Percentiles rank a stretch among this genome's conserved stretches.
Evolutionary conservation across 1,140 invertebrate species (phyloP).

Genomic region (Pentalonia nigronervosa): DNA sequence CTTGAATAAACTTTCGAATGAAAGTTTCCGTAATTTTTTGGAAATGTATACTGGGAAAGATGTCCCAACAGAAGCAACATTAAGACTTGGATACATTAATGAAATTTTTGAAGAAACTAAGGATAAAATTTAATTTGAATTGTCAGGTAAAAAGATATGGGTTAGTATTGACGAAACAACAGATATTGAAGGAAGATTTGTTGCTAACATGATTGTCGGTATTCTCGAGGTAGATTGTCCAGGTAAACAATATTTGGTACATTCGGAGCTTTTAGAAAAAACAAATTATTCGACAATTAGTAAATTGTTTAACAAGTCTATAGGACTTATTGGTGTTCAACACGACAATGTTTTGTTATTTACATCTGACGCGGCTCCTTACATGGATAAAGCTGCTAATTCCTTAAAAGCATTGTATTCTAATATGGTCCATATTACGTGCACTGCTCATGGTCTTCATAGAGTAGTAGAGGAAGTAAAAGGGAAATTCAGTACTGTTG

Average conservation of each 20-base stretch:
- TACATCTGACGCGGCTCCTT: not conserved
- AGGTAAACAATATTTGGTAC: not conserved
- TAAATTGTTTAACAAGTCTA: too few species aligned
- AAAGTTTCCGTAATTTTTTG: not conserved
- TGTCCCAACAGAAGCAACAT: slow-evolving; percentile 24
- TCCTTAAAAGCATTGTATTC: not conserved
- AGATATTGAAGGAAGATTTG: too few species aligned
- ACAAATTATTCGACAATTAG: too few species aligned
- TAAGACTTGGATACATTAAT: too few species aligned
- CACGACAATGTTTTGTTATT: too few species aligned
- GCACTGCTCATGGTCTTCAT: too few species aligned
- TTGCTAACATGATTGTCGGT: not conserved
- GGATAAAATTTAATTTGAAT: slow-evolving; percentile 9
- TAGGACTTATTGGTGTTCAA: not conserved
- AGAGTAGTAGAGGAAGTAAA: not conserved
- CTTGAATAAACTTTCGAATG: too few species aligned
- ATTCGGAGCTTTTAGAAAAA: too few species aligned
- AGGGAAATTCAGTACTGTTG: slow-evolving; percentile 1
- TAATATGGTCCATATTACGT: slow-evolving; percentile 1
- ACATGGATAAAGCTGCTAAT: not conserved
- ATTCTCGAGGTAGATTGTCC: not conserved
- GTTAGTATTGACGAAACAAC: too few species aligned
- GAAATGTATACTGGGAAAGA: not conserved
- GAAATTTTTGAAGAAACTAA: not conserved
- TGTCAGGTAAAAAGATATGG: not conserved